Evolutionary conservation across 2,888 invertebrate species (phyloP).

Genomic region (Heliconius ethilla): DNA sequence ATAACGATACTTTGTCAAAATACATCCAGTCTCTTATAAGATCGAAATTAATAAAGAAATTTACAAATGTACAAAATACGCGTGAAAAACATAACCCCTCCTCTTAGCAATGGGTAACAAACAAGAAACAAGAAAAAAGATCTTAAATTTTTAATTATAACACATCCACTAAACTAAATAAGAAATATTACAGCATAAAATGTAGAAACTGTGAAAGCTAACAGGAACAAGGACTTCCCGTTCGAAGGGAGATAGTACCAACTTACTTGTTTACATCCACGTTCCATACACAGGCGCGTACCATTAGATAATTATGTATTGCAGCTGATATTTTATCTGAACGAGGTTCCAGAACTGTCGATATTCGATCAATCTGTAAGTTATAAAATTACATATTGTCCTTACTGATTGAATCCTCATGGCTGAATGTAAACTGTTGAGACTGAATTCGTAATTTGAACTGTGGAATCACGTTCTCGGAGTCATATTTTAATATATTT

Average conservation of each 20-base stretch:
- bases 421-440: neutral
- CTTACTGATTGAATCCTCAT: neutral
- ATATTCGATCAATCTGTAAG: constrained; percentile 1
- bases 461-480: neutral
- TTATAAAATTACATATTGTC: constrained; percentile 13
- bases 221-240: constrained; percentile 37
- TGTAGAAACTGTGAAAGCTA: constrained; percentile 27
- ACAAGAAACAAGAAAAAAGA: neutral
- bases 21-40: too few species aligned
- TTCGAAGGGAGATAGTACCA: constrained; percentile 31
- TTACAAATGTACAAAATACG: too few species aligned
- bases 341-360: constrained; percentile 18
- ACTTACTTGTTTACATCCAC: constrained; percentile 29
- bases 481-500: neutral
- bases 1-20: too few species aligned
- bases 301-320: constrained; percentile 9
- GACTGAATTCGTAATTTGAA: neutral
- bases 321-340: constrained; percentile 24
- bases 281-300: constrained; percentile 2
- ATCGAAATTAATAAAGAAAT: too few species aligned
- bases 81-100: too few species aligned
- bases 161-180: neutral
- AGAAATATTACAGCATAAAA: neutral
- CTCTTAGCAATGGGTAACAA: neutral
- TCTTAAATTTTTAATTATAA: neutral